Evolutionary conservation across 2,113 vertebrate genomes (phyloP).

Genomic region (Elaphurus davidianus): DNA sequence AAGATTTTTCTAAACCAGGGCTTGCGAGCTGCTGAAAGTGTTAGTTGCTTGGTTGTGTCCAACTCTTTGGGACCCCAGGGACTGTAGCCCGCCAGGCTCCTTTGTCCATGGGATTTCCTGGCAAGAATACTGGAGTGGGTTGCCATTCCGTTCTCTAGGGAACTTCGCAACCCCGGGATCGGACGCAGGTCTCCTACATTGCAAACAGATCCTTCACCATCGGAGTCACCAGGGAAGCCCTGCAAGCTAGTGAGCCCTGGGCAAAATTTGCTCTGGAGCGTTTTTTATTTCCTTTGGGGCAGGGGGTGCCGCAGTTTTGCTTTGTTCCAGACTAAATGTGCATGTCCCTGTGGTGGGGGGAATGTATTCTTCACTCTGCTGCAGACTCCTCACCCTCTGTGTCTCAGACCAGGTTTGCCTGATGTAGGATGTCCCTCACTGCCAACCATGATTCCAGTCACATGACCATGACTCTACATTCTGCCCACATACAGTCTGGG

Average conservation of each 20-base stretch:
- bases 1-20: not conserved
- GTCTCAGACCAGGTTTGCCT: not conserved
- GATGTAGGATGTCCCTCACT: not conserved
- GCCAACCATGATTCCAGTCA: no score
- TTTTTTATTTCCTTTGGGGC: not conserved
- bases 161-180: not conserved
- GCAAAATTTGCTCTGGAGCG: not conserved
- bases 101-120: not conserved
- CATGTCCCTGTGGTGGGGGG: not conserved
- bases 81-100: not conserved
- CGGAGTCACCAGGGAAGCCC: not conserved
- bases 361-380: not conserved
- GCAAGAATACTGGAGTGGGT: not conserved
- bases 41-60: not conserved
- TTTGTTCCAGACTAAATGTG: not conserved
- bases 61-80: not conserved
- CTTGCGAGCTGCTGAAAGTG: not conserved
- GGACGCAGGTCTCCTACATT: fast-evolving
- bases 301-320: not conserved
- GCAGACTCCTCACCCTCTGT: fast-evolving
- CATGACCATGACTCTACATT: not conserved
- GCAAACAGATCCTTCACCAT: not conserved
- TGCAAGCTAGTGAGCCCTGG: not conserved
- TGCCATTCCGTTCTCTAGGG: not conserved
- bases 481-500: not conserved